A percentile compares a stretch with the other conserved stretches of the same genome.
Conservation (phyloP, 1,140 invertebrate genomes). For the Caerostris extrusa region DNA sequence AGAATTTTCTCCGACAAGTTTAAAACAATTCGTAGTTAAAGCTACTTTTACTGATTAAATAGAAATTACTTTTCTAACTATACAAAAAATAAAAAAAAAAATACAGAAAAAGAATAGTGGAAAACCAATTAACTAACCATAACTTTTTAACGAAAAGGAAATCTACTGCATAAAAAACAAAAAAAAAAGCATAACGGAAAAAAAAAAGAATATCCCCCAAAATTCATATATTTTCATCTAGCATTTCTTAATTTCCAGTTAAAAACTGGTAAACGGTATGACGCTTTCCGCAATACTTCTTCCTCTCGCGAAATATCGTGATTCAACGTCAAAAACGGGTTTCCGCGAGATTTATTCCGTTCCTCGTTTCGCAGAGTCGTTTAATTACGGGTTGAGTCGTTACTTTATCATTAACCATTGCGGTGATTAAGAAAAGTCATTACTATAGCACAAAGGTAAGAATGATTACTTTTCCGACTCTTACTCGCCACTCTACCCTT, state of each 20-base stretch:
- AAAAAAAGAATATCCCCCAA: too few species aligned
- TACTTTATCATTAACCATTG: constrained; percentile 22
- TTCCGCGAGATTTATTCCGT: background rate
- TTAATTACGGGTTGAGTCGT: constrained; percentile 20
- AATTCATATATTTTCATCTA: background rate
- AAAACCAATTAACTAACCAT: too few species aligned
- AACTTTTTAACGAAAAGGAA: too few species aligned
- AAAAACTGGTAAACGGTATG: background rate
- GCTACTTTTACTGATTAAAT: too few species aligned
- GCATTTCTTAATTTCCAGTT: background rate
- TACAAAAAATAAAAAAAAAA: too few species aligned
- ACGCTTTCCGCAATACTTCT: background rate
- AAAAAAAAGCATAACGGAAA: too few species aligned
- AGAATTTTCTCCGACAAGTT: too few species aligned
- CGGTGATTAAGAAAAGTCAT: constrained; percentile 26
- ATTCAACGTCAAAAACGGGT: background rate
- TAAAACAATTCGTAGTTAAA: too few species aligned
- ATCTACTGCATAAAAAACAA: too few species aligned
- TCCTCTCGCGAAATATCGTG: background rate
- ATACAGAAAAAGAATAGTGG: too few species aligned
- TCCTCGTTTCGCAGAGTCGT: background rate
- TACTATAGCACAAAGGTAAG: background rate
- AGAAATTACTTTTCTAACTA: too few species aligned
- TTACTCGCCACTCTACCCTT: background rate
- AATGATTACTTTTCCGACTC: constrained; percentile 25